Evolutionary conservation across 2,797 vertebrate species (phyloP).

Genomic region (Pelochelys cantorii): DNA sequence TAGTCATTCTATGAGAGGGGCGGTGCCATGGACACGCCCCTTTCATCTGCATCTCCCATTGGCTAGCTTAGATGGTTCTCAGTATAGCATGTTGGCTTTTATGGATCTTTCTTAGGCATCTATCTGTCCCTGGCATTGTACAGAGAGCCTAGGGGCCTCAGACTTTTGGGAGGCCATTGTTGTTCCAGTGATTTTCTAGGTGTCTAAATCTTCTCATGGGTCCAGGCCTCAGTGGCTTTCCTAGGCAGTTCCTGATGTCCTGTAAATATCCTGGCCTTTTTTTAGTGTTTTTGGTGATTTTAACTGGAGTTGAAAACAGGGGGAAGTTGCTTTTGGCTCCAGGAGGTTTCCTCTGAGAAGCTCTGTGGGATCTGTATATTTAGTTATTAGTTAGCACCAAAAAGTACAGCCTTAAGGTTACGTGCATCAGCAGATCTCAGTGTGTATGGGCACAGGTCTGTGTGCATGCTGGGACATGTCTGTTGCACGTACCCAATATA

Average conservation of each 20-base stretch:
- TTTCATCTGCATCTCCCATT: not conserved
- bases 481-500: not conserved
- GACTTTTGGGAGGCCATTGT: not conserved
- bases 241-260: not conserved
- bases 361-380: not conserved
- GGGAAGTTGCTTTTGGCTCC: not conserved
- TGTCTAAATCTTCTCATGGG: not conserved
- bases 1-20: not conserved
- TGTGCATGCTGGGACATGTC: not conserved
- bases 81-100: not conserved
- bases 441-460: not conserved
- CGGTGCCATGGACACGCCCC: not conserved
- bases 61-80: not conserved
- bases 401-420: not conserved
- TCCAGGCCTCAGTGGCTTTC: not conserved
- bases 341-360: not conserved
- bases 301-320: not conserved
- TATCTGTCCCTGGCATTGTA: not conserved
- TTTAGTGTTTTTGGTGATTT: not conserved
- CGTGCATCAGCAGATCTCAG: not conserved
- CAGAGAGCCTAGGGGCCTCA: not conserved
- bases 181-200: not conserved
- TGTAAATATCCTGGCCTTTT: not conserved
- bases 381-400: not conserved
- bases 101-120: not conserved